These are phyloP conservation scores for Tenthredo amoena DNA, from an alignment of 2,888 invertebrate species.

Conservation along the genomic window DNA sequence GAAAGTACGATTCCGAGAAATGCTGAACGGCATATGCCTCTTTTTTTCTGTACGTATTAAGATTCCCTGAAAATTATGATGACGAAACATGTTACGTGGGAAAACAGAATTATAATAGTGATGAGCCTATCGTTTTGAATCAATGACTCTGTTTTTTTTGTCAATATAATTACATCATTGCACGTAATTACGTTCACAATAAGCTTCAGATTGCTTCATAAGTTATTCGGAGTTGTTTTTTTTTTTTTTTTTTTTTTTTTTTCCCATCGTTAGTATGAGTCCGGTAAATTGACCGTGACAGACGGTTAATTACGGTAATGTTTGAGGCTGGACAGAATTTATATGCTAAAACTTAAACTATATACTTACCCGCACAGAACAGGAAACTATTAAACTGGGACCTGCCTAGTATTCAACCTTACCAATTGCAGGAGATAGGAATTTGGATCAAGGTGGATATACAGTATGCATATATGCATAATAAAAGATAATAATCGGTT, in stretches of 20 bases:
- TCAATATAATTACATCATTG: constrained; percentile 14
- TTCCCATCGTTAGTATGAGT: background rate
- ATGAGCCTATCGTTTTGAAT: constrained; percentile 14
- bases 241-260: background rate
- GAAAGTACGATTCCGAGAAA: background rate
- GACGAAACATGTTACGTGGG: background rate
- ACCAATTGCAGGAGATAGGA: background rate
- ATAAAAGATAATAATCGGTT: background rate
- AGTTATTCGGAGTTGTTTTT: background rate
- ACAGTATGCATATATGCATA: background rate
- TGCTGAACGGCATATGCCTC: background rate
- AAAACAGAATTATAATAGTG: background rate
- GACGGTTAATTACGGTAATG: background rate
- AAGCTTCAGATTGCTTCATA: background rate
- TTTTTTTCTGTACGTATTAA: background rate
- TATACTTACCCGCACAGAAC: background rate
- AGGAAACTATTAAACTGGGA: background rate
- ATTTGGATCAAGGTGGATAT: background rate
- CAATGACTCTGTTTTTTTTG: constrained; percentile 15
- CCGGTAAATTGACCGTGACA: background rate
- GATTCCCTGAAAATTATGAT: background rate
- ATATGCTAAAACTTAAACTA: background rate
- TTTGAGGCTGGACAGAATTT: background rate
- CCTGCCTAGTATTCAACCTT: background rate
- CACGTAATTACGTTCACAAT: background rate